Evolutionary conservation across 2,888 invertebrate genomes (phyloP), one percentile per base, ranked within the genome.

Genomic region (Gerris lacustris): DNA sequence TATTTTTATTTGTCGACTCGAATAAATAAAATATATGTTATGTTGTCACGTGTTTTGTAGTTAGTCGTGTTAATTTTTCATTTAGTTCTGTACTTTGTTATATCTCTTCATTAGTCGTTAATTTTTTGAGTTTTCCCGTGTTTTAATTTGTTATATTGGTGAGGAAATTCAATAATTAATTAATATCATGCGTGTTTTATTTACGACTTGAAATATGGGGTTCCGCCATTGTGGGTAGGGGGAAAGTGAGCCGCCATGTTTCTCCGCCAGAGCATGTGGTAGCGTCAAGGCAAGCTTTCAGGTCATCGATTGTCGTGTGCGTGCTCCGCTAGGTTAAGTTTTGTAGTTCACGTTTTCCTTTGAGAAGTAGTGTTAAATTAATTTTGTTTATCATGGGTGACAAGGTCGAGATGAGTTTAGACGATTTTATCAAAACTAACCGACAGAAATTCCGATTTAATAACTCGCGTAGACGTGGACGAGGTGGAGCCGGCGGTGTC

Each of bases 361-460:
- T 55, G 15, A 15, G 9, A 2, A 11, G 9, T 55, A 55, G 55
- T 55, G 55, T 55, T 2, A 55, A 55, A 11, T 55, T 55, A 11
- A 11, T 11, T 11, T 55, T 5, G 9, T 55, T 11, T 2, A 55
- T 55, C 55, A 75, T 94, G 94, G 90, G 90, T 78, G 93, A 94
- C 79, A 94, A 92, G 85, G 92, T 97, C 82, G 96, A 97, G 82
- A 92, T 96, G 92, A 95, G 96, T 79, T 86, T 97, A 77, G 97
- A 97, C 81, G 97, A 97, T 77, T 95, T 97, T 73, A 97, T 97
- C 78, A 96, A 92, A 83, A 88, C 88, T 79, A 90, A 86, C 77
- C 92, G 89, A 82, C 84, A 85, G 73, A 83, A 88, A 75, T 84
- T 87, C 75, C 83, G 71, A 4, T 45, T 17, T 17, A 67, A 66